These are phyloP conservation scores for Tamandua tetradactyla DNA, from an alignment of 2,797 vertebrate species.

Conservation along the genomic window DNA sequence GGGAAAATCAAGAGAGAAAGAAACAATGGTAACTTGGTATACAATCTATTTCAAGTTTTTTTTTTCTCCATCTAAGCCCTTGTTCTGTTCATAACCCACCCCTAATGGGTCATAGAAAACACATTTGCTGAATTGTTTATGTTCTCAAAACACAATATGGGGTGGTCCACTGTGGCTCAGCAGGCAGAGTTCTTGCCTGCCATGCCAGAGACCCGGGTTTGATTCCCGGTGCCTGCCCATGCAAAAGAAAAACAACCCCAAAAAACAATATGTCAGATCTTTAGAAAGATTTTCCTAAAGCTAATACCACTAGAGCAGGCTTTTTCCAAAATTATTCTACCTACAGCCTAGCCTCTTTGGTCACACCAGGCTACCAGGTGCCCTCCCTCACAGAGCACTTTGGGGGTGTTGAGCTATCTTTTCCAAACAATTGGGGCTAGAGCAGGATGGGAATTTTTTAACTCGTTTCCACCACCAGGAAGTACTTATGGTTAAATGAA, in stretches of 20 bases:
- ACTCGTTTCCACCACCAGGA: neutral
- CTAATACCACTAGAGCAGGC: neutral
- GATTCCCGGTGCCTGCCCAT: too few species aligned
- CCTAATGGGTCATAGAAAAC: neutral
- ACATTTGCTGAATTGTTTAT: neutral
- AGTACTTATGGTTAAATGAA: conserved; percentile 33
- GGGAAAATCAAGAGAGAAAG: neutral
- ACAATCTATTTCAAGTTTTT: neutral
- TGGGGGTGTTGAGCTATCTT: neutral
- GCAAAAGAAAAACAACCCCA: too few species aligned
- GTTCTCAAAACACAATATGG: neutral
- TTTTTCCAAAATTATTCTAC: neutral
- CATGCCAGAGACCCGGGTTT: too few species aligned
- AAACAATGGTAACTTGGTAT: neutral
- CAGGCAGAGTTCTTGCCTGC: too few species aligned
- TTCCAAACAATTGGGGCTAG: neutral
- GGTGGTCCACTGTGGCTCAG: too few species aligned
- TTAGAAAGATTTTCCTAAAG: neutral
- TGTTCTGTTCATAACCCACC: neutral
- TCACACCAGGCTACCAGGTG: neutral
- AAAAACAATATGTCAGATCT: neutral
- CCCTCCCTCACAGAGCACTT: neutral
- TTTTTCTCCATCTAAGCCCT: neutral
- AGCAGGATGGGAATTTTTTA: neutral
- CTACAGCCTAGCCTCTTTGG: neutral